Evolutionary conservation across 2,797 vertebrate genomes (phyloP), one percentile per base, ranked within the genome.

Genomic region (Malacoraja senta): DNA sequence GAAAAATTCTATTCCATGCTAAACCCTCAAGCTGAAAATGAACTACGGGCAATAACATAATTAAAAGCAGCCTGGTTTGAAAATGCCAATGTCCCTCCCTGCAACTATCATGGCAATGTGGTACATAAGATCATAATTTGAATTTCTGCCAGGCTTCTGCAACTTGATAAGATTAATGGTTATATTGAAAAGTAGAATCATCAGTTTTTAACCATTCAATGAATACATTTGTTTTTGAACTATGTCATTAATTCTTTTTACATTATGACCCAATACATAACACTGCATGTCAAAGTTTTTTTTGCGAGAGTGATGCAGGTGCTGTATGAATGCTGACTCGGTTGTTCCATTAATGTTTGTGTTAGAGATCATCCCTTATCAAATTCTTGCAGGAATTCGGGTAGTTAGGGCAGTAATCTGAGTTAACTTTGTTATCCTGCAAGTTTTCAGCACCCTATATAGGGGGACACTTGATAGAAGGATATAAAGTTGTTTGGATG

Each of bases 211-310:
- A 26, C 76, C 61, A 2, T 61, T 68, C 63, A 38, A 61, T 93
- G 35, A 7, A 53, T 93, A 74, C 32, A 79, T 80, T 78, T 35
- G 93, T 10, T 38, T 77, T 94, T 90, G 63, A 19, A 91, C 24
- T 93, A 95, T 63, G 93, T 93, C 77, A 71, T 94, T 94, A 53
- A 72, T 76, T 53, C 78, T 80, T 53, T 91, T 65, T 53, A 83
- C 19, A 58, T 83, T 44, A 91, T 72, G 24, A 72, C 65, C 21
- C 35, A 29, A 15, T 74, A 10, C 24, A 2, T 32, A 72, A n/a
- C 6, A 9, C 35, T 24, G 10, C 10, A 72, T 26, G 8, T 38
- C 32, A n/a, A 90, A 90, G 17, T 9, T 72, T 91, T 8, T 44
- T 44, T 35, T 26, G 3, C 29, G 3, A 53, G 44, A 53, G 44